A percentile compares a stretch with the other conserved stretches of the same genome.
Evolutionary conservation across 35 echinoderm and acorn worm species (phyloP).

Genomic region (Amphiura filiformis): DNA sequence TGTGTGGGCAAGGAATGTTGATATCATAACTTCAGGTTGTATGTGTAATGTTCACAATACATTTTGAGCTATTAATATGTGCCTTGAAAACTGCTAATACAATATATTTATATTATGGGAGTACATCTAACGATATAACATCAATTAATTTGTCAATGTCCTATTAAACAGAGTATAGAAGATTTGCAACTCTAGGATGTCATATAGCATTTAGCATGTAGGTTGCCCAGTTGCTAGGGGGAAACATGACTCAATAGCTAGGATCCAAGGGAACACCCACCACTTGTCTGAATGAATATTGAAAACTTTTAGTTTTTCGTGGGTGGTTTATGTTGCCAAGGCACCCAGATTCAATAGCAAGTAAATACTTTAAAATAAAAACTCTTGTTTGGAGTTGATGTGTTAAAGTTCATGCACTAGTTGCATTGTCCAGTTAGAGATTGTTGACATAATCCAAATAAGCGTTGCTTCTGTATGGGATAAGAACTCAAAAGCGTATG

Average conservation of each 20-base stretch:
- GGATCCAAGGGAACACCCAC: not conserved
- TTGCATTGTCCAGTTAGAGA: not conserved
- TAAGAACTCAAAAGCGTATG: not conserved
- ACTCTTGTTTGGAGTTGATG: not conserved
- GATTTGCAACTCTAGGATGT: no score
- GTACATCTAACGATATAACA: no score
- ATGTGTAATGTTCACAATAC: no score
- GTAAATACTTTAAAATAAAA: not conserved
- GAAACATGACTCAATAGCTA: conserved; percentile 8
- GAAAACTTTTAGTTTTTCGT: not conserved
- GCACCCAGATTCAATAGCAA: not conserved
- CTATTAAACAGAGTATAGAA: no score
- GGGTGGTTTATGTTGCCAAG: not conserved
- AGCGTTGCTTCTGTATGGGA: not conserved
- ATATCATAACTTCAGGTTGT: no score
- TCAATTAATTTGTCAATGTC: no score
- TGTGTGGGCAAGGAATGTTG: no score
- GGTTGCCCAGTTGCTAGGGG: not conserved
- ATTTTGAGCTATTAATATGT: no score
- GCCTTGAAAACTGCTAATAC: no score
- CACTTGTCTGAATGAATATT: not conserved
- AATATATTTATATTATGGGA: no score
- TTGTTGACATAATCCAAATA: not conserved
- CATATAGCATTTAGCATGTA: no score
- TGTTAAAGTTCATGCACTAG: not conserved